Base-by-base conservation (phyloP, 2,113 vertebrate genomes). In the Thermophis baileyi region DNA sequence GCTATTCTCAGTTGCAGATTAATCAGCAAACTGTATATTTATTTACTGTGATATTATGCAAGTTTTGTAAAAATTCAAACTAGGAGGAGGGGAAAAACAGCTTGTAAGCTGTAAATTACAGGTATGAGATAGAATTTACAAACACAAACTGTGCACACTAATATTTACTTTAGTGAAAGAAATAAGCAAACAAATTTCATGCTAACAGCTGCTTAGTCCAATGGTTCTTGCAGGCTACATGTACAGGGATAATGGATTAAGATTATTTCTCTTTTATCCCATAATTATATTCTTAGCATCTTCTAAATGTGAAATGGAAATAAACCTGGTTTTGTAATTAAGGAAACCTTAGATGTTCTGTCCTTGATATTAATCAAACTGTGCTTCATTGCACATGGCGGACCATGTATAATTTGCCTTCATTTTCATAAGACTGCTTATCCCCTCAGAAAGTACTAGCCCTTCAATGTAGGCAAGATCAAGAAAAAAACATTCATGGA, bases 41-140 rank as follows among this genome's bases (percentile, higher is more conserved):
- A 47, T 95, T 63, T 91, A 92, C 51, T 81, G 30, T 24, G 90
- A 96, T 95, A 95, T 95, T 95, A 96, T 96, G 94, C 87, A 96
- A 94, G 93, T 89, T 93, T 93, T 96, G 95, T 96, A 95, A 96
- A 96, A 96, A 95, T 87, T 94, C 93, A 94, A 55, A 44, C 54
- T 47, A 27, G 91, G 63, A 89, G 35, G 27, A 27, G 54, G 94
- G 9, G 20, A 3, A 27, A 55, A 57, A 57, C 25, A 94, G 88
- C 74, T 90, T 92, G 85, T 85, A 93, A 95, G 85, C 91, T 91
- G 94, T 46, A 93, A 89, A 92, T 95, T 91, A 92, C 89, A 95
- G 90, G 93, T 87, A 40, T 87, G 93, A 94, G 92, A 90, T 92
- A 89, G 47, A 93, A 94, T 95, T 95, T 95, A 93, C 44, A 94